A percentile compares a stretch with the other conserved stretches of the same genome.
Conservation (phyloP, 2,888 invertebrate genomes). For the Aleiodes alternator region DNA sequence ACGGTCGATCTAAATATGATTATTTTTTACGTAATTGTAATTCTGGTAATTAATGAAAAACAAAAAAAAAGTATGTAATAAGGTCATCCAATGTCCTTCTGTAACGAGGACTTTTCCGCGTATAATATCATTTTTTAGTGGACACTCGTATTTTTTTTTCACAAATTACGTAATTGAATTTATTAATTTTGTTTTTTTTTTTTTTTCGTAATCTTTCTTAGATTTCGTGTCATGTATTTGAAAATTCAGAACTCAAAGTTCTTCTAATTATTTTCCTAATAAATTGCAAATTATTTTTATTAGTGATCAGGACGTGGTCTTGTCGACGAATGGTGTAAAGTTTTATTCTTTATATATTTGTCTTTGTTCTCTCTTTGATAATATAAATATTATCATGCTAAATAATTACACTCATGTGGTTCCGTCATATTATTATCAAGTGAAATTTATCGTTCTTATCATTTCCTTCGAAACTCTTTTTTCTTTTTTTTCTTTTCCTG, state of each 20-base stretch:
- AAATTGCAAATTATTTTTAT: conserved; percentile 6
- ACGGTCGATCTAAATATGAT: conserved; percentile 38
- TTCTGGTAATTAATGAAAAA: conserved; percentile 32
- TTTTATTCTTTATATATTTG: conserved; percentile 64
- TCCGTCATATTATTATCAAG: conserved; percentile 16
- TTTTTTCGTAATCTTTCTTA: conserved; percentile 40
- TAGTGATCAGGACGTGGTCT: conserved; percentile 39
- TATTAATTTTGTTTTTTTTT: conserved; percentile 46
- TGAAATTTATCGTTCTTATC: not conserved
- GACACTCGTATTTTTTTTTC: conserved; percentile 26
- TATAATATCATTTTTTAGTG: conserved; percentile 1
- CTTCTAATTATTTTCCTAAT: too few species aligned
- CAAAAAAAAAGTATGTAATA: conserved; percentile 22
- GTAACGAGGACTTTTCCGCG: conserved; percentile 18
- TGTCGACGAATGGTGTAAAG: conserved; percentile 65
- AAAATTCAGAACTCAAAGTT: conserved; percentile 27
- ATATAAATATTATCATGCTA: conserved; percentile 47
- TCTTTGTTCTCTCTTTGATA: conserved; percentile 42
- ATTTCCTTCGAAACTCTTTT: not conserved
- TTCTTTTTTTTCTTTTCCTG: not conserved
- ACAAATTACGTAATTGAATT: conserved; percentile 48
- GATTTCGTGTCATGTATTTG: conserved; percentile 38
- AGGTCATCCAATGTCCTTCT: conserved; percentile 24
- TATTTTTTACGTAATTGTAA: conserved; percentile 40
- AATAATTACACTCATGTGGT: conserved; percentile 23